These are phyloP conservation scores for Corythornis madagascariensis DNA, from an alignment of 2,113 vertebrate genomes.

Conservation along the genomic window DNA sequence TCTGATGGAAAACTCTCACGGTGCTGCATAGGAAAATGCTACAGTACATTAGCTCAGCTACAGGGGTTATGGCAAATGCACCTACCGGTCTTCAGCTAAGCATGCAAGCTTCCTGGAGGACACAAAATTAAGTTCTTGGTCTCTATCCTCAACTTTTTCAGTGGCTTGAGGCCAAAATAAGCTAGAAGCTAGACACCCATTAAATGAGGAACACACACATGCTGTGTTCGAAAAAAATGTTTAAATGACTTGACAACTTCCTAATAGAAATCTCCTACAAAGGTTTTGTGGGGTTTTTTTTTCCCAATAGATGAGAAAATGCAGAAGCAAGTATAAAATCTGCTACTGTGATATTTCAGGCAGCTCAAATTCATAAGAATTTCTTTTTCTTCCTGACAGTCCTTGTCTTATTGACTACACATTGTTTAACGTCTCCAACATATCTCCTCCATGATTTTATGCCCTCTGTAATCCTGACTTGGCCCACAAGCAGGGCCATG, in stretches of 20 bases:
- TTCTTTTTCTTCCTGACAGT: neutral
- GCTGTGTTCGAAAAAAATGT: constrained; percentile 15
- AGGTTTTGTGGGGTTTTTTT: neutral
- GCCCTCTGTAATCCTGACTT: neutral
- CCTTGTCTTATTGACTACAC: neutral
- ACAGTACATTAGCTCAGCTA: constrained; percentile 33
- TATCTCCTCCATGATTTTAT: neutral
- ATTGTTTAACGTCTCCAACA: neutral
- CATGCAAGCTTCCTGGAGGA: neutral
- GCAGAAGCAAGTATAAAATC: neutral
- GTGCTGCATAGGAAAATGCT: neutral
- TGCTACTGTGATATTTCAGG: neutral
- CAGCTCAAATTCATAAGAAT: neutral
- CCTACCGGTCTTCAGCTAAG: neutral
- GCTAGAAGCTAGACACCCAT: constrained; percentile 45
- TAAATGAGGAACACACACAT: constrained; percentile 54
- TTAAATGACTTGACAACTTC: constrained; percentile 14
- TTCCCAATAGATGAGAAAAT: neutral
- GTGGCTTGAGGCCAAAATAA: constrained; percentile 36
- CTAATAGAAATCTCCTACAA: constrained; percentile 9
- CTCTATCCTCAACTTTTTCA: constrained; percentile 23
- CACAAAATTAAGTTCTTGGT: constrained; percentile 35
- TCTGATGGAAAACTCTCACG: neutral
- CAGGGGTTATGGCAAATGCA: constrained; percentile 8
- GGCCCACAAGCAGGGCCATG: neutral